These are phyloP conservation scores for Caprella mutica DNA, from an alignment of 2,888 invertebrate genomes.

Conservation along the genomic window DNA sequence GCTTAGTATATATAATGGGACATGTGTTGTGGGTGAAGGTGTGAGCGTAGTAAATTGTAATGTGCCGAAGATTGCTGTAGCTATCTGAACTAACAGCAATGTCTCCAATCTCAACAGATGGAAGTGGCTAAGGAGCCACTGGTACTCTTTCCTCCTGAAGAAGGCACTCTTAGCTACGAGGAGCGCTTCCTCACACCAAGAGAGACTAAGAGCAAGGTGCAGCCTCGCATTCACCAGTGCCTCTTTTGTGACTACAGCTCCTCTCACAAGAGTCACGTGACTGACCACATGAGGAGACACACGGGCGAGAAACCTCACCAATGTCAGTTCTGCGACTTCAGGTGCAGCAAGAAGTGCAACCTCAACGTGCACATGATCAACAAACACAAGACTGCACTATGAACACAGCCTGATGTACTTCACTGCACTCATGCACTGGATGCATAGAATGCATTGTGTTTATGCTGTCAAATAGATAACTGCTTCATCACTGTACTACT, in stretches of 20 bases:
- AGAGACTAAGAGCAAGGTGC: not conserved
- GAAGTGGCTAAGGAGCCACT: not conserved
- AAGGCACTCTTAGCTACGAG: not conserved
- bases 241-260: not conserved
- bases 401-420: no score
- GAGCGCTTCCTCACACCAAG: not conserved
- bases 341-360: constrained; percentile 16
- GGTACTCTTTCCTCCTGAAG: not conserved
- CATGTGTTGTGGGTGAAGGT: no score
- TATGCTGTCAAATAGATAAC: no score
- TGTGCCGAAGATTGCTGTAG: no score
- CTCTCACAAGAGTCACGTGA: constrained; percentile 1
- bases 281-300: constrained; percentile 19
- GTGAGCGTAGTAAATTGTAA: no score
- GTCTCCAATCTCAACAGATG: not conserved
- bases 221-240: not conserved
- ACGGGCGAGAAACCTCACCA: constrained; percentile 16
- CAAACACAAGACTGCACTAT: no score
- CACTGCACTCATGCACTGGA: no score
- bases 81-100: no score
- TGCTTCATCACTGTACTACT: no score
- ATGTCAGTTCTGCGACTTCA: constrained; percentile 22
- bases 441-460: no score
- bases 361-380: constrained; percentile 21
- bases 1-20: no score